phyloP scores from a whole-genome alignment of 2,888 invertebrate species.

The Cephus nigrinus region DNA sequence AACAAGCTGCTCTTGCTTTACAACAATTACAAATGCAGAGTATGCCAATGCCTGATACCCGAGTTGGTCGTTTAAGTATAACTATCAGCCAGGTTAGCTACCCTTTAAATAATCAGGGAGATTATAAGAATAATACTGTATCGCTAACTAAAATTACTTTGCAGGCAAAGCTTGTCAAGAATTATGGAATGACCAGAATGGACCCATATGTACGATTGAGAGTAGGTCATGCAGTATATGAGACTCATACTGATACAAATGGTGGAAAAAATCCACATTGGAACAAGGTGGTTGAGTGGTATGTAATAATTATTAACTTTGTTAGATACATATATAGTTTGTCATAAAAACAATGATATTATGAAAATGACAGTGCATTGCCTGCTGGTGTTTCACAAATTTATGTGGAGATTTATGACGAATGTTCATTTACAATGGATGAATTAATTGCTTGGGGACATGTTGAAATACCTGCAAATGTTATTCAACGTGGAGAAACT shows the following conservation, averaged over 20 bases:
- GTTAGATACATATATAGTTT: neutral
- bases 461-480: conserved; percentile 85
- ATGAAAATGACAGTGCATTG: conserved; percentile 73
- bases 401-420: conserved; percentile 95
- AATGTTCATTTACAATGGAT: conserved; percentile 96
- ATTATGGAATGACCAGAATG: conserved; percentile 95
- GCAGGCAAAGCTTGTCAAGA: conserved; percentile 89
- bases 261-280: conserved; percentile 95
- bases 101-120: neutral
- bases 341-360: neutral
- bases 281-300: conserved; percentile 96
- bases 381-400: conserved; percentile 90
- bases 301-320: conserved; percentile 34
- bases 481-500: conserved; percentile 81
- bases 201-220: conserved; percentile 94
- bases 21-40: conserved; percentile 73
- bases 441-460: conserved; percentile 96
- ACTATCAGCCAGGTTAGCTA: conserved; percentile 77
- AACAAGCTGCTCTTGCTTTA: conserved; percentile 80
- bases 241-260: conserved; percentile 94
- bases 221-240: conserved; percentile 94
- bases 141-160: conserved; percentile 18
- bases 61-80: conserved; percentile 81
- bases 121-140: neutral
- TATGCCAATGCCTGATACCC: conserved; percentile 68